Conservation (phyloP, 2,113 vertebrate genomes). For the Rattus norvegicus region GRCr8 NC_086021.1:120436501-120437000, state of each 20-base stretch:
- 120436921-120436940: not conserved
- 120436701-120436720: too few species aligned
- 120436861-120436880: not conserved
- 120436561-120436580: not conserved
- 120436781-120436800: not conserved
- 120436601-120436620: not conserved
- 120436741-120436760: not conserved
- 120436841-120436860: not conserved
- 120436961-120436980: not conserved
- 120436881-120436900: not conserved
- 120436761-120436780: not conserved
- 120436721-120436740: not conserved
- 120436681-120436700: not conserved
- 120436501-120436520: not conserved
- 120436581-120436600: conserved; percentile 27
- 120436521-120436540: not conserved
- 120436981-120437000: not conserved
- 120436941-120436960: not conserved
- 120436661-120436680: not conserved
- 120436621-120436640: conserved; percentile 5
- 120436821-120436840: too few species aligned
- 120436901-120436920: not conserved
- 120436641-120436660: not conserved
- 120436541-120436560: not conserved
- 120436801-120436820: not conserved